Evolutionary conservation across 2,888 invertebrate species (phyloP).

Genomic region (Xestia c-nigrum): DNA sequence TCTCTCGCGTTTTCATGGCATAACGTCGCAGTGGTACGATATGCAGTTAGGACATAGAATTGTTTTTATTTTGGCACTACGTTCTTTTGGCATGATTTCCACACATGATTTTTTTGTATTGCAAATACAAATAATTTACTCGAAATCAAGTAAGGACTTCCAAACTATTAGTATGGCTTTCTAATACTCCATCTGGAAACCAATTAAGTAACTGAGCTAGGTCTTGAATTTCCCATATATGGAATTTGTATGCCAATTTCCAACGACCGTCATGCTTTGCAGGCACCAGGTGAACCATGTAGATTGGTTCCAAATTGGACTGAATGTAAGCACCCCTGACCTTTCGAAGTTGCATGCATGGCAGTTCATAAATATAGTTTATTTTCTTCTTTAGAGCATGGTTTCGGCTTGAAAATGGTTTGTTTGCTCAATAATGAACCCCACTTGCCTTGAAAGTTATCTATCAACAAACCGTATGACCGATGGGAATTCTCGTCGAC

Average conservation of each 20-base stretch:
- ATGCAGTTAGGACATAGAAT: background rate
- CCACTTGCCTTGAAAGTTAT: background rate
- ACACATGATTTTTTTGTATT: no score
- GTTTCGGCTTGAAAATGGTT: background rate
- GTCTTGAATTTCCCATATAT: constrained; percentile 1
- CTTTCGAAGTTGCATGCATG: background rate
- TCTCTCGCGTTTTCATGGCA: background rate
- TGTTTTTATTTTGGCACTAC: background rate
- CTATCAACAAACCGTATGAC: background rate
- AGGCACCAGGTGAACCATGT: constrained; percentile 35
- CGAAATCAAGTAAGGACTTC: background rate
- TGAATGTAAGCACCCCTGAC: constrained; percentile 7
- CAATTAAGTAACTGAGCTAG: constrained; percentile 20
- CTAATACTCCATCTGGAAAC: background rate
- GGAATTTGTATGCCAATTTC: constrained; percentile 42
- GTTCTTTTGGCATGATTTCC: background rate
- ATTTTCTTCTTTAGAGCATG: background rate
- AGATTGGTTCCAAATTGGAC: constrained; percentile 54
- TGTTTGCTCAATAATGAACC: background rate
- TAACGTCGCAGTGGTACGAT: no score
- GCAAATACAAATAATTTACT: background rate
- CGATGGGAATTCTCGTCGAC: background rate
- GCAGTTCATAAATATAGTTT: background rate
- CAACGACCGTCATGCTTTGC: constrained; percentile 35
- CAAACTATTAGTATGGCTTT: background rate